Percentiles rank a stretch among this genome's conserved stretches.
Evolutionary conservation across 92 coral and sea anemone genomes (phyloP).

Genomic region (Zoanthus gigantus): DNA sequence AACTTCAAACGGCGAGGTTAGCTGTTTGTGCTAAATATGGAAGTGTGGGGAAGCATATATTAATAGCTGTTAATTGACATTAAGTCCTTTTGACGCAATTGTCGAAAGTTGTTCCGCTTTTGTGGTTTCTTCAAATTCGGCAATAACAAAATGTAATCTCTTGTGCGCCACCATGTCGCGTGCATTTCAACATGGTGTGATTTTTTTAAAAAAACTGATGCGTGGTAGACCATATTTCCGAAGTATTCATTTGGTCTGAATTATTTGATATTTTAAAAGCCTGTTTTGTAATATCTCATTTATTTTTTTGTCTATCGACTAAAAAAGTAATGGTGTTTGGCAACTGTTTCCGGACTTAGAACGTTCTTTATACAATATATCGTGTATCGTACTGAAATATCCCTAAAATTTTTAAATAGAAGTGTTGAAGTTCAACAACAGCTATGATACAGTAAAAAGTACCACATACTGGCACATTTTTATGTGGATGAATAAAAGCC

Average conservation of each 20-base stretch:
- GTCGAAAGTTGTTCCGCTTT: neutral
- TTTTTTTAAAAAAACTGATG: neutral
- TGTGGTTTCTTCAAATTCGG: constrained; percentile 26
- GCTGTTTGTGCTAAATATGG: neutral
- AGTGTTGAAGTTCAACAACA: neutral
- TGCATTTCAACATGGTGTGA: constrained; percentile 27
- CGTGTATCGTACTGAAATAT: neutral
- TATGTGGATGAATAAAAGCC: neutral
- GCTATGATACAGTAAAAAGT: neutral
- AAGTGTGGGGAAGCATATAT: constrained; percentile 1
- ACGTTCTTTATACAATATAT: neutral
- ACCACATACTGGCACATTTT: neutral
- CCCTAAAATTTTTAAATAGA: neutral
- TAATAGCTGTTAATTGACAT: constrained; percentile 46
- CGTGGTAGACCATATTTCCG: constrained; percentile 24
- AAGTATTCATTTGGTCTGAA: constrained; percentile 34
- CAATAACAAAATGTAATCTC: constrained; percentile 19
- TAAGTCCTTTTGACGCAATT: constrained; percentile 25
- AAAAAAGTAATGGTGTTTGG: neutral
- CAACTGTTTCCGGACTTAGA: constrained; percentile 11
- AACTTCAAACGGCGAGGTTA: no score
- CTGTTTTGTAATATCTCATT: neutral
- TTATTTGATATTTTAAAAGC: constrained; percentile 14
- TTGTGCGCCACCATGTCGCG: constrained; percentile 44
- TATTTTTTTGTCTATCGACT: neutral